Base-by-base conservation (phyloP, 2,888 invertebrate species). In the Fragum sueziense region DNA sequence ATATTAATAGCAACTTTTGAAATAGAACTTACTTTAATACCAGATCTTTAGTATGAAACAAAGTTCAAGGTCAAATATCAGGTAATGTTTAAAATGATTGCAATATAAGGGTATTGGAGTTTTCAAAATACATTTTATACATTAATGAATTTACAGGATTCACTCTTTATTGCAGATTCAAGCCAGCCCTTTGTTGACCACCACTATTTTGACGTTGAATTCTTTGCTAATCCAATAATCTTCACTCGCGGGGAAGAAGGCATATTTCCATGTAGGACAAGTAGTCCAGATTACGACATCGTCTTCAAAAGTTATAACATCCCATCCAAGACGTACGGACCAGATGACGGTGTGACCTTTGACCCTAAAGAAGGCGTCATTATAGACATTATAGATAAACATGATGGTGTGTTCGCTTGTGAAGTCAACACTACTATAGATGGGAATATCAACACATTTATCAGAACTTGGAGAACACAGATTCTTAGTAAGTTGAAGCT, bases 221-320 rank as follows among this genome's bases (percentile, higher is more conserved):
- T 22, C 29, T 74, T 68, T 27, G 73, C 70, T 0, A 85, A 70
- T 25, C 59, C 72, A 20, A n/a, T 80, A 31, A 33, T 29, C 9
- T 41, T 86, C 1, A 74, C 79, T 31, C 79, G 78, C n/a, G 80
- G 79, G n/a, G 29, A 22, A 20, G 25, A 61, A 6, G 74, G 72
- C 17, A 51, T 76, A n/a, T 61, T 89, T 14, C 86, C 87, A 0
- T 89, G 89, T 57, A 72, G 78, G 33, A 82, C 84, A 6, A 85
- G 87, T 22, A 79, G 86, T 37, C 89, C 90, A 0, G 31, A 76
- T 6, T 62, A 85, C 25, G 80, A 79, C 29, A 87, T 90, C 37
- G 80, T 34, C 9, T 70, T 70, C 54, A 51, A 3, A 20, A 52
- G 65, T 20, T 65, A 65, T 25, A 31, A 62, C 29, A 25, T 41